Evolutionary conservation across 2,888 invertebrate species (phyloP).

Genomic region (Meloe dianella): DNA sequence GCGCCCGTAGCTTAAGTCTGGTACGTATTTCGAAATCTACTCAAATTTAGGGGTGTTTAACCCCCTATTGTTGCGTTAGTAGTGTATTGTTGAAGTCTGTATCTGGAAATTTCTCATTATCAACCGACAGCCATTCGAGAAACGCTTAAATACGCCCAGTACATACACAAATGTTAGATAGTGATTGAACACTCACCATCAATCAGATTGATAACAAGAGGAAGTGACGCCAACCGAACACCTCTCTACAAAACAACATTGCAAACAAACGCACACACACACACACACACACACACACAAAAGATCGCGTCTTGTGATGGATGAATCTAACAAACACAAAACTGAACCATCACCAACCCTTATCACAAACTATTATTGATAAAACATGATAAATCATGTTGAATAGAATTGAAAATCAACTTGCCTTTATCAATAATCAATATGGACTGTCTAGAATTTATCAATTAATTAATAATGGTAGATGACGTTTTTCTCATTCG

Average conservation of each 20-base stretch:
- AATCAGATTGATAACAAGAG: slow-evolving; percentile 51
- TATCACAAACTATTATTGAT: slow-evolving; percentile 25
- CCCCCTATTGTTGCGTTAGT: too few species aligned
- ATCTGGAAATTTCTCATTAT: slow-evolving; percentile 10
- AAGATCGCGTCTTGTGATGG: slow-evolving; percentile 33
- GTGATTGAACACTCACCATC: slow-evolving; percentile 37
- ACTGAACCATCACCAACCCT: slow-evolving; percentile 20
- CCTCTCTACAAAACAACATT: slow-evolving; percentile 17
- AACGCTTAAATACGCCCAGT: not conserved
- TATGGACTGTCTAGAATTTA: not conserved
- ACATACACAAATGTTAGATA: slow-evolving; percentile 13
- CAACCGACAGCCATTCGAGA: not conserved
- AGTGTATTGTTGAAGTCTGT: too few species aligned
- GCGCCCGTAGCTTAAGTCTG: too few species aligned
- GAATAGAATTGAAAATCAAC: slow-evolving; percentile 24
- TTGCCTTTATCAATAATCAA: slow-evolving; percentile 9
- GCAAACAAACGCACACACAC: too few species aligned
- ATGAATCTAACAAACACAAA: slow-evolving; percentile 22
- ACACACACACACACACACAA: too few species aligned
- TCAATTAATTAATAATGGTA: not conserved
- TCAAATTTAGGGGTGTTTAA: too few species aligned
- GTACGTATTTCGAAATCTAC: too few species aligned
- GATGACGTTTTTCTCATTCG: not conserved
- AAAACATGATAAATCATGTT: slow-evolving; percentile 32
- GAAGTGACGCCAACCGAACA: slow-evolving; percentile 48